phyloP scores from a whole-genome alignment of 1,140 invertebrate genomes.

The Helicoverpa armigera region DNA sequence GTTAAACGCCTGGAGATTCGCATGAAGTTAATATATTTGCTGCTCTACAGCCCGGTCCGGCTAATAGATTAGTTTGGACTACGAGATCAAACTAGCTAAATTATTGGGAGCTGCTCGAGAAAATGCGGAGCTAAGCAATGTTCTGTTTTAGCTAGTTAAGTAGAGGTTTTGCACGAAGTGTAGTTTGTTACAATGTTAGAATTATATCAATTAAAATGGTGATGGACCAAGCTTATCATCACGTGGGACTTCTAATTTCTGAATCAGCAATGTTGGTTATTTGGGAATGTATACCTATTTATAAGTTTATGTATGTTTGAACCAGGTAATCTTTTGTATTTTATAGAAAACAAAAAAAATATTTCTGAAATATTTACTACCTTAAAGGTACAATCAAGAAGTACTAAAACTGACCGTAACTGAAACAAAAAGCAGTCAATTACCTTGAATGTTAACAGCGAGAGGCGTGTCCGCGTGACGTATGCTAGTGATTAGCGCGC shows the following conservation, averaged over 20 bases:
- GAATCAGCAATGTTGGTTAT: too few relatives aligned
- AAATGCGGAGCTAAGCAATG: background rate
- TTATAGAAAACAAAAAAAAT: too few relatives aligned
- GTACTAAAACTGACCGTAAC: too few relatives aligned
- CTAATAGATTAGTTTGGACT: conserved; percentile 37
- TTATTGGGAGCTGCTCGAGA: background rate
- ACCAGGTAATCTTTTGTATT: background rate
- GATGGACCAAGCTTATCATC: too few relatives aligned
- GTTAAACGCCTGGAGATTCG: conserved; percentile 28
- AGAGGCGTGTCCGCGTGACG: background rate
- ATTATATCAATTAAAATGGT: too few relatives aligned
- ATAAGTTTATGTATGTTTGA: background rate
- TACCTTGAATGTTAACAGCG: conserved; percentile 3
- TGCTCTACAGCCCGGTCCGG: background rate
- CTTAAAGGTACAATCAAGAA: too few relatives aligned
- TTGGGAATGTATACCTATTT: background rate
- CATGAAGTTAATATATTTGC: conserved; percentile 21
- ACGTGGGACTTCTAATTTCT: too few relatives aligned
- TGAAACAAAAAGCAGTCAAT: conserved; percentile 18
- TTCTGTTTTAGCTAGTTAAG: conserved; percentile 3
- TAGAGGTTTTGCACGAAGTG: background rate
- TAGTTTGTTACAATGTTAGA: too few relatives aligned
- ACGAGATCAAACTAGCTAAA: conserved; percentile 39
- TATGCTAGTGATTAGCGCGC: conserved; percentile 36
- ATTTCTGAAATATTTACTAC: too few relatives aligned